Percentiles rank a stretch among this genome's conserved stretches.
Conservation (phyloP, 2,113 vertebrate species). For the Xiphorhynchus elegans region DNA sequence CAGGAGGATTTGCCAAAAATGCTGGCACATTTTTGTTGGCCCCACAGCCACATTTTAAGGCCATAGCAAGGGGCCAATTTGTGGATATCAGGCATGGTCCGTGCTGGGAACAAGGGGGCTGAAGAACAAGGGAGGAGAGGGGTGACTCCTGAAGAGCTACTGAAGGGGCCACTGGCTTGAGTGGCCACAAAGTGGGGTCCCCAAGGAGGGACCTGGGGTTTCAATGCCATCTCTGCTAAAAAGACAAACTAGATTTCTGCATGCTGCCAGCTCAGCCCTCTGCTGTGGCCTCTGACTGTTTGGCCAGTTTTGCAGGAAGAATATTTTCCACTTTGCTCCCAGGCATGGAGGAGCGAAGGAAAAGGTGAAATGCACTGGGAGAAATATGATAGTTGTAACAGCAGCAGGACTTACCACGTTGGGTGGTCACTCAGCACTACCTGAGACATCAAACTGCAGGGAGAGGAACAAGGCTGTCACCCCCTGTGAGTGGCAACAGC, state of each 20-base stretch:
- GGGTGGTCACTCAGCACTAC: background rate
- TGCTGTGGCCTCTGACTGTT: background rate
- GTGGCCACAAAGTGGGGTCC: background rate
- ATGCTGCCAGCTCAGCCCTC: background rate
- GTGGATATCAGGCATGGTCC: rapidly evolving
- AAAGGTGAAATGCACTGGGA: background rate
- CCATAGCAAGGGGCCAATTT: background rate
- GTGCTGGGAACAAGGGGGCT: rapidly evolving
- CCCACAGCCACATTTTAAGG: background rate
- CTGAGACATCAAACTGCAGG: background rate
- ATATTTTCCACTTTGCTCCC: background rate
- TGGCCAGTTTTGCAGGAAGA: background rate
- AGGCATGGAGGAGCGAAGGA: background rate
- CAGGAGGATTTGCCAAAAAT: background rate
- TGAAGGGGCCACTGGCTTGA: rapidly evolving
- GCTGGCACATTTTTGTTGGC: constrained; percentile 20
- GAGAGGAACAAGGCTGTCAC: background rate
- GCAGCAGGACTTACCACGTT: background rate
- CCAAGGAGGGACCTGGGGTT: background rate
- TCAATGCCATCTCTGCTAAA: background rate
- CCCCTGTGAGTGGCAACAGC: rapidly evolving
- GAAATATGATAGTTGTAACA: rapidly evolving
- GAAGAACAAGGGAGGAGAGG: background rate
- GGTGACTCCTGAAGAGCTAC: background rate
- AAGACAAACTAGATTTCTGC: background rate